phyloP scores from a whole-genome alignment of 2,797 vertebrate genomes.

The Thripadectes ignobilis region DNA sequence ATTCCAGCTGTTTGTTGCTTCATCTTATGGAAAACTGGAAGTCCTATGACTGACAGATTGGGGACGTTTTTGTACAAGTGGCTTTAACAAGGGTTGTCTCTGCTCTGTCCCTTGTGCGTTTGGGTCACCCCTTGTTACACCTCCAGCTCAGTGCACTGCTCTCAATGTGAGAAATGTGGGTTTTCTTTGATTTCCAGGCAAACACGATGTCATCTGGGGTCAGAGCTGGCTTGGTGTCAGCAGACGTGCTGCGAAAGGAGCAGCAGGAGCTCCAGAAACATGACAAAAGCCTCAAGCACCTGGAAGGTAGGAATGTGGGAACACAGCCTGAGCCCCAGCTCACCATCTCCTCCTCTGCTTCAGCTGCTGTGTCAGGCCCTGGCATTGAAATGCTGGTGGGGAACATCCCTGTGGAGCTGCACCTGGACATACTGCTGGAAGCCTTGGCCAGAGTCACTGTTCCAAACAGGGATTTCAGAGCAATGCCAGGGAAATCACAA shows the following conservation, averaged over 20 bases:
- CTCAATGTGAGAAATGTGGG: not conserved
- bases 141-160: rapidly evolving
- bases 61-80: not conserved
- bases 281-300: constrained; percentile 76
- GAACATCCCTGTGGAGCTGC: not conserved
- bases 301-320: constrained; percentile 82
- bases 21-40: not conserved
- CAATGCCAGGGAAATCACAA: rapidly evolving
- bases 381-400: not conserved
- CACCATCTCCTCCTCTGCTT: too few relatives aligned
- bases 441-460: not conserved
- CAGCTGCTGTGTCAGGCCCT: not conserved
- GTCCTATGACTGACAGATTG: rapidly evolving
- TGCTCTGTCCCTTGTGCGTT: not conserved
- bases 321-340: rapidly evolving
- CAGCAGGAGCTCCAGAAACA: constrained; percentile 82
- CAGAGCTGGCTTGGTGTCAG: constrained; percentile 86
- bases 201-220: constrained; percentile 84
- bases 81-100: rapidly evolving
- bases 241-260: constrained; percentile 84
- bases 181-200: constrained; percentile 56
- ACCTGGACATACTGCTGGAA: rapidly evolving
- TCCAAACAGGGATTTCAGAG: rapidly evolving
- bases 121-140: rapidly evolving
- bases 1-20: not conserved